Evolutionary conservation across 2,113 vertebrate species (phyloP).

Genomic region (Toxostoma redivivum): DNA sequence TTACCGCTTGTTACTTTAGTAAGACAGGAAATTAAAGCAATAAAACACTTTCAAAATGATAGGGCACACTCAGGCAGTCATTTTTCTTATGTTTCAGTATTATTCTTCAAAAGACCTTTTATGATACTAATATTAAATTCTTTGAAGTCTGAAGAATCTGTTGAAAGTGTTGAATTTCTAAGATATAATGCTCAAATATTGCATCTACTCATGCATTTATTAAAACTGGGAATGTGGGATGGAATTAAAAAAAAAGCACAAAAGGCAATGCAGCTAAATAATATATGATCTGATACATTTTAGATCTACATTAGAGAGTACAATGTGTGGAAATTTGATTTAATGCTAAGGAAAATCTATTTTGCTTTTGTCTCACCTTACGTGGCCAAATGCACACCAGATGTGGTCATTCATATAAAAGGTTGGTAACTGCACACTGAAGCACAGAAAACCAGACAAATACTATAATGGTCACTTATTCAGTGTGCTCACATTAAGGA

Average conservation of each 20-base stretch:
- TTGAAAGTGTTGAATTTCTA: conserved; percentile 73
- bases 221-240: conserved; percentile 64
- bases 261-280: conserved; percentile 71
- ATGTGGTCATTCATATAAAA: conserved; percentile 72
- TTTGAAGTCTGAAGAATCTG: conserved; percentile 77
- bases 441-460: conserved; percentile 53
- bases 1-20: conserved; percentile 76
- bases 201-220: conserved; percentile 74
- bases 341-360: conserved; percentile 74
- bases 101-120: conserved; percentile 81
- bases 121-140: conserved; percentile 77
- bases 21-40: conserved; percentile 85
- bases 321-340: conserved; percentile 74
- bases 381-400: conserved; percentile 71
- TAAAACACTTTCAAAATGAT: conserved; percentile 80
- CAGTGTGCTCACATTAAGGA: conserved; percentile 59
- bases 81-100: conserved; percentile 76
- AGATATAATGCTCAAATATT: conserved; percentile 74
- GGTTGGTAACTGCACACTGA: conserved; percentile 48
- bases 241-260: conserved; percentile 56
- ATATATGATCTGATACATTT: conserved; percentile 73
- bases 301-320: conserved; percentile 66
- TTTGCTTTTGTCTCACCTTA: conserved; percentile 77
- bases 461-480: conserved; percentile 70
- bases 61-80: conserved; percentile 70